Evolutionary conservation across 2,888 invertebrate genomes (phyloP), one percentile per base, ranked within the genome.

Genomic region (Saturnia pavonia): DNA sequence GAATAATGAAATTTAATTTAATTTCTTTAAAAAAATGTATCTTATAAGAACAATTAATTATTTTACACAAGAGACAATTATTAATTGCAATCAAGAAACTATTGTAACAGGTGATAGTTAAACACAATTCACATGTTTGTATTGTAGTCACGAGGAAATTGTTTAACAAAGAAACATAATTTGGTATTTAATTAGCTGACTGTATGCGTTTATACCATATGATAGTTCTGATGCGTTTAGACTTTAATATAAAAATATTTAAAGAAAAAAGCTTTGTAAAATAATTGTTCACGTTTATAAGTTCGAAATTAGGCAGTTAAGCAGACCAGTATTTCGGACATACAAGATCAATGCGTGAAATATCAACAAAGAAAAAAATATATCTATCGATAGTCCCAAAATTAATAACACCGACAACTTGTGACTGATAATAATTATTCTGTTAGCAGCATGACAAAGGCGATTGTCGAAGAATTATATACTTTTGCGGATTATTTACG

Each of bases 51-150:
- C 19, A 16, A 40, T 40, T 19, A 40, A n/a, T 34, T 65, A 1
- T 19, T 65, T 34, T 65, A 40, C 40, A 19, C 19, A 65, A 40
- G 16, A 40, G 65, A 40, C 40, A 40, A 65, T 40, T 40, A 65
- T 19, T 40, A 25, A 34, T 63, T 63, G 19, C 19, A 65, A 65
- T 40, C 40, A 40, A 65, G 65, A 40, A 65, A 65, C 40, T 65
- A 65, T 65, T 40, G 40, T 34, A 65, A 65, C 40, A 40, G 22
- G 14, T 11, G 65, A 27, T 19, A 16, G 63, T 27, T 34, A 57
- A 14, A 63, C 25, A 34, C 1, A 65, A 22, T 65, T 25, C 40
- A 65, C 40, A 63, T 63, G n/a, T n/a, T n/a, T 65, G 9, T 40
- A 6, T 14, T 40, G 19, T 19, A n/a, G 40, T 3, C 40, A n/a